These are phyloP conservation scores for Xestia rhomboidea DNA, from an alignment of 2,888 invertebrate species.

Conservation along the genomic window DNA sequence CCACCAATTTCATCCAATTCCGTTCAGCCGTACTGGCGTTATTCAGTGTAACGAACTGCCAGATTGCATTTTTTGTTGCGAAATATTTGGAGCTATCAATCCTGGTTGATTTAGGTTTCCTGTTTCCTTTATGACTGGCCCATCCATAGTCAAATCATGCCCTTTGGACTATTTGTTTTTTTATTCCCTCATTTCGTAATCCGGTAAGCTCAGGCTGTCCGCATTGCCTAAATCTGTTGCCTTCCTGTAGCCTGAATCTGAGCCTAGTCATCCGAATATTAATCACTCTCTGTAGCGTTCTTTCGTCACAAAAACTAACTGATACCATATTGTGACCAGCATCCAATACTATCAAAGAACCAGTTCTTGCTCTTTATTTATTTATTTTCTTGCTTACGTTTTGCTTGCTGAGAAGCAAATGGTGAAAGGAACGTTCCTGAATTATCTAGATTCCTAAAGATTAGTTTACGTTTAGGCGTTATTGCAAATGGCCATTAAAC, in stretches of 20 bases:
- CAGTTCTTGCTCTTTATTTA: not conserved
- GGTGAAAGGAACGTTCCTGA: not conserved
- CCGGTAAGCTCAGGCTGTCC: slow-evolving; percentile 1
- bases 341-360: not conserved
- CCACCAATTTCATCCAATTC: no score
- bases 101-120: slow-evolving; percentile 1
- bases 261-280: not conserved
- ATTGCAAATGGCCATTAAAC: not conserved
- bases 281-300: not conserved
- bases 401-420: not conserved
- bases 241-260: not conserved
- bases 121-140: not conserved
- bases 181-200: slow-evolving; percentile 5
- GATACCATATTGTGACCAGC: not conserved
- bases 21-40: no score
- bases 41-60: no score
- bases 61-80: not conserved
- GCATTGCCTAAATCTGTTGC: not conserved
- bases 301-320: not conserved
- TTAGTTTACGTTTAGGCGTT: not conserved
- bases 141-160: not conserved
- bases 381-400: not conserved
- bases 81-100: not conserved
- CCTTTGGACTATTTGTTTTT: not conserved
- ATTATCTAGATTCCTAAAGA: not conserved